phyloP scores from a whole-genome alignment of 2,113 vertebrate genomes.

The Sterna hirundo region DNA sequence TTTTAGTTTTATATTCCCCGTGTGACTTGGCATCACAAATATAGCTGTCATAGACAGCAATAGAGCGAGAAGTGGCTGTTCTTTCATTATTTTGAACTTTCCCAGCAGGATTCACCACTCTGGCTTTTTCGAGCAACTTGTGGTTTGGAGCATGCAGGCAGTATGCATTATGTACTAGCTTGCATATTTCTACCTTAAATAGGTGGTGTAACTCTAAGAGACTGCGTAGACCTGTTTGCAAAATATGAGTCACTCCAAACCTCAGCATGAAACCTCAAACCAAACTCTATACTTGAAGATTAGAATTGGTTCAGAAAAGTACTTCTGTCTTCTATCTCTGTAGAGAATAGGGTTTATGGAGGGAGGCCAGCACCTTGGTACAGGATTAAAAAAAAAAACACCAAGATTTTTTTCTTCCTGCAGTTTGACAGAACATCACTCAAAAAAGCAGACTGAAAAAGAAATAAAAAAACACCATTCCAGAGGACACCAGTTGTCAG shows the following conservation, averaged over 20 bases:
- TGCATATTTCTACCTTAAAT: conserved; percentile 64
- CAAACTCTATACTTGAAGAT: not conserved
- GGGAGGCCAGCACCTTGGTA: conserved; percentile 29
- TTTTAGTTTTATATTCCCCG: conserved; percentile 5
- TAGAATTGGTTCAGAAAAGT: conserved; percentile 1
- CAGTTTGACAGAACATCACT: not conserved
- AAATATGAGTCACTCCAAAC: conserved; percentile 56
- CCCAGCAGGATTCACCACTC: conserved; percentile 59
- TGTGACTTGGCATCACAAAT: conserved; percentile 19
- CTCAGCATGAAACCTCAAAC: conserved; percentile 64
- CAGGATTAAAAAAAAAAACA: not conserved
- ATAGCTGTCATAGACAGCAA: conserved; percentile 40
- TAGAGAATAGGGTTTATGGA: conserved; percentile 47
- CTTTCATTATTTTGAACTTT: conserved; percentile 65
- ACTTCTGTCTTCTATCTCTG: conserved; percentile 15
- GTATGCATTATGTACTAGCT: conserved; percentile 60
- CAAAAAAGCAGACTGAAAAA: not conserved
- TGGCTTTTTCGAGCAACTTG: conserved; percentile 61
- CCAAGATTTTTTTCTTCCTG: not conserved
- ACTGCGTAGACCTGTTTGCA: conserved; percentile 45
- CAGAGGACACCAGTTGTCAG: not conserved
- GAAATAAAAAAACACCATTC: not conserved
- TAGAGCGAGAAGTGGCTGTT: conserved; percentile 41
- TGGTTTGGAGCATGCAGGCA: conserved; percentile 63
- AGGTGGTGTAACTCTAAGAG: conserved; percentile 51